A percentile compares a stretch with the other conserved stretches of the same genome.
phyloP scores from a whole-genome alignment of 1,140 invertebrate genomes.

The Conus ventricosus region DNA sequence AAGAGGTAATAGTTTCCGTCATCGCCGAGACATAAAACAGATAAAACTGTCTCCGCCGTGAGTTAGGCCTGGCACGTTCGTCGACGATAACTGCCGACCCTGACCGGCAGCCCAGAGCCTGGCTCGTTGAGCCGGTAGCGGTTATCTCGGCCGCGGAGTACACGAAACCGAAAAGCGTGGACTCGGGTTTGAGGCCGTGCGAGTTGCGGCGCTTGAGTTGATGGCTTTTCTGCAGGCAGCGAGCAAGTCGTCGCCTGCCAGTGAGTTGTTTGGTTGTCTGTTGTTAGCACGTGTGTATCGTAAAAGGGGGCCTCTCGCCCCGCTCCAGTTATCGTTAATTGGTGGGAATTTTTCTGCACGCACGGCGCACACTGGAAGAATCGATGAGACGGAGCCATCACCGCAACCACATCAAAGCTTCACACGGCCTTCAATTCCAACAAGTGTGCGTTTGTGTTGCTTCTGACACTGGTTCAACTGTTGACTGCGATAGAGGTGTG shows the following conservation, averaged over 20 bases:
- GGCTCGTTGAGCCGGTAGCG: neutral
- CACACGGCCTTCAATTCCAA: neutral
- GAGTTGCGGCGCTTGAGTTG: neutral
- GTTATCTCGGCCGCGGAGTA: neutral
- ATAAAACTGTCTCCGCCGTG: neutral
- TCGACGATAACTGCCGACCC: slow-evolving; percentile 4
- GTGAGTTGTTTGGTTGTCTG: neutral
- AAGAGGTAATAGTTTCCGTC: neutral
- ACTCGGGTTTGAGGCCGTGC: neutral
- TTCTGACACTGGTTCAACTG: neutral
- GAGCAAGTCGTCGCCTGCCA: neutral
- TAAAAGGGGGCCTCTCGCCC: neutral
- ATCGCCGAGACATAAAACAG: neutral
- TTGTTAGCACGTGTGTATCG: neutral
- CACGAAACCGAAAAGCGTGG: neutral
- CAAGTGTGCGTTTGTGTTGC: neutral
- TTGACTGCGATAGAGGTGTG: neutral
- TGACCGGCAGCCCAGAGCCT: neutral
- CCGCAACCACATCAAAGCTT: neutral
- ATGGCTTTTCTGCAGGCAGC: neutral
- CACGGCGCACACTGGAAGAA: too few species aligned
- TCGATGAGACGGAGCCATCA: too few species aligned
- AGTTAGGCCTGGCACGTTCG: neutral
- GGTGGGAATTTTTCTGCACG: too few species aligned
- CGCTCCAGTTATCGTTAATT: too few species aligned